Conservation (phyloP, 2,888 invertebrate species). For the Pollenia griseotomentosa region DNA sequence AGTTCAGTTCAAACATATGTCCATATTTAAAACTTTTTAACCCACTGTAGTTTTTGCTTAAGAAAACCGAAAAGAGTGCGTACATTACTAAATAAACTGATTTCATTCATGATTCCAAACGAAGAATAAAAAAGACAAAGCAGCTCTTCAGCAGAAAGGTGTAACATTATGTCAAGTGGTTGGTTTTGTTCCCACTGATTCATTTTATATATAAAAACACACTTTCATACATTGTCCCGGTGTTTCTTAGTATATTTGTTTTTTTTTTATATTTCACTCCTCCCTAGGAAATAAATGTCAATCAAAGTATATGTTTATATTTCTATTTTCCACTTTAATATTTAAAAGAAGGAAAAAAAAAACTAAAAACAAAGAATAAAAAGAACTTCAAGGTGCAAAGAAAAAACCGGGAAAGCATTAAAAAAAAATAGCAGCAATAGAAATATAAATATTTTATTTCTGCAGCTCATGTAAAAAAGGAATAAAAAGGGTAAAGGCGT, state of each 20-base stretch:
- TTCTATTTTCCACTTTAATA: constrained; percentile 68
- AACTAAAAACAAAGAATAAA: constrained; percentile 12
- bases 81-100: constrained; percentile 39
- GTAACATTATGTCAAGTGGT: constrained; percentile 71
- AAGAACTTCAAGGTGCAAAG: constrained; percentile 57
- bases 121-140: constrained; percentile 24
- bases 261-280: constrained; percentile 20
- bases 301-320: constrained; percentile 73
- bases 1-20: too few relatives aligned
- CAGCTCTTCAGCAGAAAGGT: constrained; percentile 52
- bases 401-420: constrained; percentile 15
- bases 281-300: constrained; percentile 68
- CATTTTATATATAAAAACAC: neutral
- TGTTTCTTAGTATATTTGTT: constrained; percentile 39
- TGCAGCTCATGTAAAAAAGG: constrained; percentile 9
- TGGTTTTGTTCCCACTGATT: constrained; percentile 63
- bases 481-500: neutral
- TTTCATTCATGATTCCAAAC: constrained; percentile 9
- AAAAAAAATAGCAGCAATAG: constrained; percentile 6
- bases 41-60: neutral
- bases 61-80: constrained; percentile 43
- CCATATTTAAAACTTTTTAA: neutral
- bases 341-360: constrained; percentile 32
- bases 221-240: neutral
- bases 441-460: constrained; percentile 51